Conservation (phyloP, 2,797 vertebrate genomes). For the Leptodon cayanensis region DNA sequence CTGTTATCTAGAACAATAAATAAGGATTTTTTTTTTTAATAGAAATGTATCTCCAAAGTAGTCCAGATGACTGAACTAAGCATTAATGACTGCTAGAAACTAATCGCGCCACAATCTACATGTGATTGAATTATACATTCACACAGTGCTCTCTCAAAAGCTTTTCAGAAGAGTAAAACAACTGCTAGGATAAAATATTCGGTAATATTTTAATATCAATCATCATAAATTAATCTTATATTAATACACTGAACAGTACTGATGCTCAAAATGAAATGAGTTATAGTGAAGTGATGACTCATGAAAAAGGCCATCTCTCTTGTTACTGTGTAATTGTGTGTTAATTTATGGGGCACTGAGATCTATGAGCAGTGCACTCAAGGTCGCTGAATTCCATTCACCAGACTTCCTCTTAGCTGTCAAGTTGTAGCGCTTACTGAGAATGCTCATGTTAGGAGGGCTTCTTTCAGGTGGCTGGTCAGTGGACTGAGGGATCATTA, state of each 20-base stretch:
- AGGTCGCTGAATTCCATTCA: not conserved
- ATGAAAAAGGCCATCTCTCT: not conserved
- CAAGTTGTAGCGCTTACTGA: not conserved
- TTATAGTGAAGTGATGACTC: slow-evolving; percentile 22
- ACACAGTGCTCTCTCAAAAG: not conserved
- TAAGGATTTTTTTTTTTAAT: slow-evolving; percentile 49
- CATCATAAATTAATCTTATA: slow-evolving; percentile 51
- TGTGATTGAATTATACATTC: slow-evolving; percentile 28
- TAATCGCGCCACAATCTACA: slow-evolving; percentile 13
- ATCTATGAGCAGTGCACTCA: not conserved
- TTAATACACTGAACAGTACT: slow-evolving; percentile 20
- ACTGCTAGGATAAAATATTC: slow-evolving; percentile 51
- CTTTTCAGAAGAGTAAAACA: slow-evolving; percentile 19
- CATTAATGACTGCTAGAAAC: slow-evolving; percentile 17
- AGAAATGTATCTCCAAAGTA: slow-evolving; percentile 57
- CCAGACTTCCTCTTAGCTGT: not conserved
- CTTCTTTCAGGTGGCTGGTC: not conserved
- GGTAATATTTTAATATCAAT: slow-evolving; percentile 63
- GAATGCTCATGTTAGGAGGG: not conserved
- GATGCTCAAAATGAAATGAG: slow-evolving; percentile 25
- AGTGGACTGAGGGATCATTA: not conserved
- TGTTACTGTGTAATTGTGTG: not conserved
- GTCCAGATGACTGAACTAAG: slow-evolving; percentile 31
- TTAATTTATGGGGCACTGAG: slow-evolving; percentile 23
- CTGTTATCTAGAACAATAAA: slow-evolving; percentile 63